Evolutionary conservation across 2,113 vertebrate species (phyloP), one percentile per base, ranked within the genome.

Genomic region (Chloropsis cyanopogon): DNA sequence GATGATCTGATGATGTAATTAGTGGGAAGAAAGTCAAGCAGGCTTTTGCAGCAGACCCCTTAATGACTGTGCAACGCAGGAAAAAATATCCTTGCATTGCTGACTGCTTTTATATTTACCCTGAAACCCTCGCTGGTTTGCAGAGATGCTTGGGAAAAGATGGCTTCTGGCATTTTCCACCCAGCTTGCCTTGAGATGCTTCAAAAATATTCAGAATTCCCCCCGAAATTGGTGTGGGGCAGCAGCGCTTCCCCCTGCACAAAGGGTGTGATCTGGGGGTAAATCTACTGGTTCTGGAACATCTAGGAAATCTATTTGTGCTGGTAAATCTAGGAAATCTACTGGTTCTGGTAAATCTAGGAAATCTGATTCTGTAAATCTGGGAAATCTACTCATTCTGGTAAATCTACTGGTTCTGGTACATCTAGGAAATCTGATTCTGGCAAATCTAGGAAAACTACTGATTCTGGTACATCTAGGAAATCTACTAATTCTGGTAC

Each of bases 1-100:
- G 98, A 98, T 97, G 98, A 97, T 98, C 98, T 98, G 97, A 99
- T 99, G 98, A 99, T 99, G 98, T 98, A 99, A 99, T 99, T 99
- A 99, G 98, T 93, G 91, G 95, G 91, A 95, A 98, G 97, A 98
- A 98, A 98, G 98, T 99, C 98, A 98, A 97, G 97, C 95, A 96
- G 97, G 97, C 96, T 98, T 98, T 98, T 97, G 96, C 96, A 97
- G 96, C 97, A 96, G 96, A 97, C 96, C 93, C 95, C 95, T 97
- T 98, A 99, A 98, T 98, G 98, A 98, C 98, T 97, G 95, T 93
- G 92, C 96, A 97, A 96, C 49, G 88, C 85, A 16, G 68, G 95
- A 60, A 80, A 95, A 93, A 93, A 94, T n/a, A 91, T 80, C 93
- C 91, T 92, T 88, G 84, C 47, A 39, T 85, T 64, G 47, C 47